Evolutionary conservation across 2,113 vertebrate species (phyloP), one percentile per base, ranked within the genome.

Genomic region (Lophius piscatorius): DNA sequence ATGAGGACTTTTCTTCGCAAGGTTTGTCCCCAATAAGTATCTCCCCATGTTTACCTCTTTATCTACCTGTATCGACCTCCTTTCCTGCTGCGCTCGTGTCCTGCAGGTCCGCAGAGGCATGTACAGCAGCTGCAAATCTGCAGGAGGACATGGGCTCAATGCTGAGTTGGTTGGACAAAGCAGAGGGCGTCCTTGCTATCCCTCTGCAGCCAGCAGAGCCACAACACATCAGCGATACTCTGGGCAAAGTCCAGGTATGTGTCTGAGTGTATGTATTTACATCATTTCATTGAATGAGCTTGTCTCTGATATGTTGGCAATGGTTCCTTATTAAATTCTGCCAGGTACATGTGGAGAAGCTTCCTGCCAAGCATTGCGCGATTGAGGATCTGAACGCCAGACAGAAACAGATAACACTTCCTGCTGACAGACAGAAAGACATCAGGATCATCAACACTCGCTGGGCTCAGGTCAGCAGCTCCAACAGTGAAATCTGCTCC

Each of bases 151-250:
- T 96, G 76, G 92, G 90, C 51, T 94, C 93, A 22, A 90, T 96
- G 87, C 73, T 90, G 86, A 88, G 87, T 60, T 99, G 96, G 96
- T 79, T 98, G 84, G 92, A 96, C 73, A 92, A 92, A 86, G 89
- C 91, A 1, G 93, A 94, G 17, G 81, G 14, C 0, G 6, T 92
- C 59, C 51, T 78, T 69, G 64, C 48, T 40, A 83, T 87, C 83
- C 90, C 92, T 6, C 83, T 92, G 74, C 90, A 94, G 80, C 82
- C 90, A 40, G 90, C 90, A 75, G 93, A 98, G 86, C 92, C 93
- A 16, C 88, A 92, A 46, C 94, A 94, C 76, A 89, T 99, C 73
- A 93, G 88, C 87, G 89, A 92, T 60, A 92, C 92, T 7, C 87
- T 96, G 68, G 89, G 80, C 64, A 95, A 94, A 94, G 92, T 98